Percentiles rank a stretch among this genome's conserved stretches.
Conservation (phyloP, 2,113 vertebrate species). For the Xenus cinereus region DNA sequence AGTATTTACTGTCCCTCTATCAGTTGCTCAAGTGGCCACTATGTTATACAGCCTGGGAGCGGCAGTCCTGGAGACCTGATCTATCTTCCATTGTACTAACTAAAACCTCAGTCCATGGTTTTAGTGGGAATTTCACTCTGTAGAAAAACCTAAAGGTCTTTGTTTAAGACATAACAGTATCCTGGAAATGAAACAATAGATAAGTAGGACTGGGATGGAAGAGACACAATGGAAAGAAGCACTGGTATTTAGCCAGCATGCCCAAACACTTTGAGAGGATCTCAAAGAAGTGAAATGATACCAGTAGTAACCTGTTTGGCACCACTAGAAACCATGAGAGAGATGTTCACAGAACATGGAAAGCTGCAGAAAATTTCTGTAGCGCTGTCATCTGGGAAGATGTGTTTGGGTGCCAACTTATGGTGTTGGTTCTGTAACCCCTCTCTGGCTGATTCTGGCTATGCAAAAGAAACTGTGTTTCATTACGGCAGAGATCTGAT, state of each 20-base stretch:
- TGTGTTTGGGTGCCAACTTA: background rate
- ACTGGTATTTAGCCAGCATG: background rate
- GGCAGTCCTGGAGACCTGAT: background rate
- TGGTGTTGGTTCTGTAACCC: background rate
- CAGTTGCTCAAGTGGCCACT: background rate
- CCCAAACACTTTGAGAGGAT: background rate
- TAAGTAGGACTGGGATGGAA: background rate
- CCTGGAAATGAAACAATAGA: background rate
- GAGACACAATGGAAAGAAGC: background rate
- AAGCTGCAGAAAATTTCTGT: background rate
- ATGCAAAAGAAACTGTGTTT: background rate
- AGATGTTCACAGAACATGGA: background rate
- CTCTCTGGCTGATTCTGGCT: background rate
- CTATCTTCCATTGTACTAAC: background rate
- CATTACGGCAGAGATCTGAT: background rate
- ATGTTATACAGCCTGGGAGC: background rate
- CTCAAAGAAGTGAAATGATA: background rate
- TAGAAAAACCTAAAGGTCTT: background rate
- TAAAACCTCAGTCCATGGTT: background rate
- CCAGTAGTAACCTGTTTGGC: background rate
- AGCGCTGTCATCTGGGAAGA: background rate
- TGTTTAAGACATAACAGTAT: background rate
- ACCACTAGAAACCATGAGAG: background rate
- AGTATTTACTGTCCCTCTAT: background rate
- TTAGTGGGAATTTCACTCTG: background rate